phyloP scores from a whole-genome alignment of 2,888 invertebrate genomes.

The Synergus itoensis region DNA sequence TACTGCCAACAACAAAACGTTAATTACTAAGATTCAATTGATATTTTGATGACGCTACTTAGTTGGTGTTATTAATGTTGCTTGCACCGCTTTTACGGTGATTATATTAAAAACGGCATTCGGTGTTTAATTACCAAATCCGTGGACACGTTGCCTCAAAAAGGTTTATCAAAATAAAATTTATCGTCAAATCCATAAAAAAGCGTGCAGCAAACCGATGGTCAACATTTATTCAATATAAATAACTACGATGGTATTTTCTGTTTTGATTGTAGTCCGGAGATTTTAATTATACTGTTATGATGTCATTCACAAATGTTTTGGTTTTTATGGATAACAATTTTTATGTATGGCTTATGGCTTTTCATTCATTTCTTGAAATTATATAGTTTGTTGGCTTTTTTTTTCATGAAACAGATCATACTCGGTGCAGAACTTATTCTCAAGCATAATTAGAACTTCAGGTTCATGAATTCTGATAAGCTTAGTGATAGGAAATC shows the following conservation, averaged over 20 bases:
- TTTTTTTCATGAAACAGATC: too few species aligned
- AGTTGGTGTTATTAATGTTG: constrained; percentile 1
- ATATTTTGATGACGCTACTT: constrained; percentile 34
- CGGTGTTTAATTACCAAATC: neutral
- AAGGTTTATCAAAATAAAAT: neutral
- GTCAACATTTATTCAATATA: neutral
- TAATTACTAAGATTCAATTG: constrained; percentile 37
- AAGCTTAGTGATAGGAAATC: neutral
- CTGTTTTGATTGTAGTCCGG: neutral
- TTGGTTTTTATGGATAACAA: too few species aligned
- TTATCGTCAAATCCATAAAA: neutral
- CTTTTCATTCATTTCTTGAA: too few species aligned
- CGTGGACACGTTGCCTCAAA: neutral
- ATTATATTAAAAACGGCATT: neutral
- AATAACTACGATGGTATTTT: neutral
- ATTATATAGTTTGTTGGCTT: too few species aligned
- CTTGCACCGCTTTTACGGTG: neutral
- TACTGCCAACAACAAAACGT: constrained; percentile 18
- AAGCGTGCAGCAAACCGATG: neutral
- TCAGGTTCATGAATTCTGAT: too few species aligned
- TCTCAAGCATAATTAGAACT: too few species aligned
- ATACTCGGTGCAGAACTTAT: too few species aligned
- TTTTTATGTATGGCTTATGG: too few species aligned
- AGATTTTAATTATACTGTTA: too few species aligned
- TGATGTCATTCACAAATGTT: too few species aligned